These are phyloP conservation scores for Notarius quadriscutis DNA, from an alignment of 2,113 vertebrate species.

Conservation along the genomic window DNA sequence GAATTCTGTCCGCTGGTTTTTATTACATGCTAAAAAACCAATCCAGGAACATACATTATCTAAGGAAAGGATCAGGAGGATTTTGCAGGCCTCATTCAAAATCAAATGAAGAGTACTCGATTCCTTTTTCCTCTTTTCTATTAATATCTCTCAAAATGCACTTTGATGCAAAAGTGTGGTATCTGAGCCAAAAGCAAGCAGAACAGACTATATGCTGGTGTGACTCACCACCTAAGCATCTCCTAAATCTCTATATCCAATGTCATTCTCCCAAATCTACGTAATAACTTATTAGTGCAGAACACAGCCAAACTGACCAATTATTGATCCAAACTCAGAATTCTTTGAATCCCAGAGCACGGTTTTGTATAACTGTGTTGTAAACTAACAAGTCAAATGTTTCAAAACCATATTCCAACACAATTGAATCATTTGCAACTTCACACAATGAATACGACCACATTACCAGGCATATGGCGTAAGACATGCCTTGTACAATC, in stretches of 20 bases:
- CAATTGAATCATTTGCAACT: conserved; percentile 18
- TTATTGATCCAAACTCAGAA: conserved; percentile 27
- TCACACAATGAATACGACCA: conserved; percentile 18
- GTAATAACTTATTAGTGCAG: conserved; percentile 51
- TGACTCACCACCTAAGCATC: not conserved
- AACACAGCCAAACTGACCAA: conserved; percentile 25
- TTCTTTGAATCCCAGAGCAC: conserved; percentile 15
- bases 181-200: conserved; percentile 1
- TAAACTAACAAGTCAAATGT: conserved; percentile 22
- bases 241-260: conserved; percentile 43
- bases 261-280: conserved; percentile 60
- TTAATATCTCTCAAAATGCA: conserved; percentile 20
- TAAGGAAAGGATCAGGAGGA: not conserved
- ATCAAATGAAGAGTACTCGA: not conserved
- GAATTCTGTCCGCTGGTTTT: not conserved
- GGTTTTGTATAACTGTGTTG: conserved; percentile 23
- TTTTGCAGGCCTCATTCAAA: conserved; percentile 14
- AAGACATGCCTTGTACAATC: not conserved
- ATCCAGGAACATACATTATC: conserved; percentile 2
- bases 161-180: not conserved
- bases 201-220: not conserved
- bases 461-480: not conserved
- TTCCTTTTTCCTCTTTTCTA: not conserved
- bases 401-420: conserved; percentile 37
- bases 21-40: not conserved